Base-by-base conservation (phyloP, 2,797 vertebrate genomes). In the Molossus alvarezi region DNA sequence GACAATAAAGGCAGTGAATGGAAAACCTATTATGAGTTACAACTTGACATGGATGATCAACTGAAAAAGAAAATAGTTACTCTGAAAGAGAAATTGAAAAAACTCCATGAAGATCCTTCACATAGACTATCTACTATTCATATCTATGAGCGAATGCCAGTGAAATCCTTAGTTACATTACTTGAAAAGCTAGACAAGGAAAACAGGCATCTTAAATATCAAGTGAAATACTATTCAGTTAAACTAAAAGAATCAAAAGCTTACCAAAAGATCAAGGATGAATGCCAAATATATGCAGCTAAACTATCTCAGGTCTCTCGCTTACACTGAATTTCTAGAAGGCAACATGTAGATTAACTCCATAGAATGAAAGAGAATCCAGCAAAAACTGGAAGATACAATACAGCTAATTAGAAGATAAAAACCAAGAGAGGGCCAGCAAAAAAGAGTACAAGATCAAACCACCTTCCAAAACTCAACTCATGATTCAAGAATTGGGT, bases 1-100 rank as follows among this genome's bases (percentile, higher is more conserved):
- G 98, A 99, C 29, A 98, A 98, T 77, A 99, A 99, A 98, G 98
- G 99, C 90, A 99, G 98, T 97, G 99, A 99, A 97, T 99, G 99
- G 99, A 99, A 99, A 98, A 99, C 98, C 0, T 98, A 99, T 88
- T 99, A 98, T 89, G 99, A 99, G 97, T 99, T 98, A 1, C 99
- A 99, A 98, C 87, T 98, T 64, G 99, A 99, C 97, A 55, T 99
- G 67, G 99, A 99, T 41, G 98, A 98, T 94, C 99, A 99, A 86
- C 91, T 99, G 93, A 97, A 99, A 92, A 98, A 98, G 60, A 99
- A 99, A 97, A 99, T 99, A 94, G 90, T 93, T 77, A 93, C 98
- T 69, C 98, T 99, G 83, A 98, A 87, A 76, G 98, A 98, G 95
- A 99, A 99, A 94, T 97, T 99, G 95, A 98, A 99, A 76, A 97